A percentile compares a stretch with the other conserved stretches of the same genome.
Conservation (phyloP, 2,113 vertebrate species). For the Labeo rohita region DNA sequence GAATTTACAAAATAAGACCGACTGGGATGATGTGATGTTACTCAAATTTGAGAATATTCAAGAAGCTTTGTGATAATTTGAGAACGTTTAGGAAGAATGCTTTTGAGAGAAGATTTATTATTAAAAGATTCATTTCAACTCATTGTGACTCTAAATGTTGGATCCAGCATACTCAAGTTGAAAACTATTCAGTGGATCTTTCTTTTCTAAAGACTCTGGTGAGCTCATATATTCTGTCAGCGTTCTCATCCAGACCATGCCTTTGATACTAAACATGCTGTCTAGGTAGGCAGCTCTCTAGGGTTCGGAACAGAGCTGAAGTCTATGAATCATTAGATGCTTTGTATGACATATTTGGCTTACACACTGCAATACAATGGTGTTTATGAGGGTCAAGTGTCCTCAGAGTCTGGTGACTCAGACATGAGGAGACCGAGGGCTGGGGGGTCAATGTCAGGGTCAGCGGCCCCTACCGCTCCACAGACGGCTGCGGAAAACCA, state of each 20-base stretch:
- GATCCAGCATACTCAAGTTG: not conserved
- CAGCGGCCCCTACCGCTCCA: constrained; percentile 26
- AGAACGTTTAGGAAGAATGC: not conserved
- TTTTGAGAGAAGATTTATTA: no score
- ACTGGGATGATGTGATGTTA: not conserved
- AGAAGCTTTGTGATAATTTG: not conserved
- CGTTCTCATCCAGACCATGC: not conserved
- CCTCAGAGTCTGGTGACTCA: constrained; percentile 1
- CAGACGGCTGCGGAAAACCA: constrained; percentile 43
- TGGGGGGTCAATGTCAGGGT: constrained; percentile 35
- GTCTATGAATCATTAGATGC: constrained; percentile 40
- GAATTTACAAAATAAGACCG: not conserved
- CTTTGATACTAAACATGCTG: not conserved
- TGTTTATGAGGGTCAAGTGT: constrained; percentile 26
- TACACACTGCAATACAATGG: constrained; percentile 5
- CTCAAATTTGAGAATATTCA: not conserved
- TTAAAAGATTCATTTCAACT: not conserved
- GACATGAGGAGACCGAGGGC: not conserved
- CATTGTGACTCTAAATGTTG: not conserved
- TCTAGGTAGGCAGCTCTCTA: not conserved
- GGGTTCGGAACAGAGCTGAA: not conserved
- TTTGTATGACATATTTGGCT: constrained; percentile 17
- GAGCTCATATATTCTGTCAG: not conserved
- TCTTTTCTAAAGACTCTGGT: not conserved
- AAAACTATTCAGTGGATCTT: not conserved